Evolutionary conservation across 2,113 vertebrate genomes (phyloP), one percentile per base, ranked within the genome.

Genomic region (Bos taurus): DNA sequence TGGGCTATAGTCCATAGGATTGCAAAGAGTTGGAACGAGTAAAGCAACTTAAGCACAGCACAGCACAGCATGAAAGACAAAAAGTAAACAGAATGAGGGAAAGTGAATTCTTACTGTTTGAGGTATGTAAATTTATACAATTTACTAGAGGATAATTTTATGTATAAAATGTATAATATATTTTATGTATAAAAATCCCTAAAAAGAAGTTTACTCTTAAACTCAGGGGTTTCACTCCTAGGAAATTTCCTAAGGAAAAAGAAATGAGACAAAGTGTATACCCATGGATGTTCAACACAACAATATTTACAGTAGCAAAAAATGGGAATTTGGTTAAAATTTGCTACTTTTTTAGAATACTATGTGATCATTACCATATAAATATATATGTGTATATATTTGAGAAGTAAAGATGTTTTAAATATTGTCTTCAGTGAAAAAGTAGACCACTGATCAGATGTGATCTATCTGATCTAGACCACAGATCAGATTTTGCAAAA

Each of bases 391-490:
- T 33, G 8, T 50, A 36, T 30, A 77, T 43, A 13, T 71, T 60
- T 83, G 83, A 64, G 16, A 84, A 6, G 62, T 59, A 87, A 86
- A 85, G 7, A 50, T 36, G 25, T 94, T 88, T 82, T 96, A 26
- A 93, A 94, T 90, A 36, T 81, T 48, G 46, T 82, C 19, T 57
- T 94, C 26, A 96, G 46, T 77, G 74, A 88, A 85, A 95, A 95
- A 74, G 48, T 25, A 92, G 82, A 62, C 13, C 36, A 77, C 25
- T 96, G n/a, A 74, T 30, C 28, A 21, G 13, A 62, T 81, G 36
- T 30, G 28, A 67, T 71, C 23, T 71, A 36, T 71, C 64, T 30
- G 23, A 67, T 71, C 33, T 30, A 92, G 82, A 56, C 13, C 36
- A 77, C 25, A 95, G 40, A 52, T 30, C 33, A 21, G 10, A 74